These are phyloP conservation scores for Syritta pipiens DNA, from an alignment of 2,888 invertebrate genomes.

Conservation along the genomic window DNA sequence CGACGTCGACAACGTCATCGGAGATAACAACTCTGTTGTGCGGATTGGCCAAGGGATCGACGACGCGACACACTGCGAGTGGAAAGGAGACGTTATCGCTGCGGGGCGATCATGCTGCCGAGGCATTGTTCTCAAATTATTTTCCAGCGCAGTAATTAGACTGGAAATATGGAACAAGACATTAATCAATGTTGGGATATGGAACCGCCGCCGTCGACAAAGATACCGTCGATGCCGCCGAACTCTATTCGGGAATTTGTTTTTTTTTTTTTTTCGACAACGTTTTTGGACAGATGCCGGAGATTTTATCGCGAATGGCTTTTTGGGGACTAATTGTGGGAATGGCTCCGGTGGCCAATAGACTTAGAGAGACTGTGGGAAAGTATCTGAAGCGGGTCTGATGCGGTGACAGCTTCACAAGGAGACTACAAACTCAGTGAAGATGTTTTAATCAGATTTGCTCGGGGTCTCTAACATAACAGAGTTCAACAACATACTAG, in stretches of 20 bases:
- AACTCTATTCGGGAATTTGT: constrained; percentile 2
- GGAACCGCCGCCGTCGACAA: no score
- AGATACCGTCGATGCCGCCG: no score
- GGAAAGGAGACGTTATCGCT: constrained; percentile 54
- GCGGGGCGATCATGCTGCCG: constrained; percentile 53
- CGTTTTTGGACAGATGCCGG: constrained; percentile 42
- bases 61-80: neutral
- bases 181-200: constrained; percentile 64
- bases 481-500: no score
- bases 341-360: constrained; percentile 30
- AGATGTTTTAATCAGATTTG: constrained; percentile 34
- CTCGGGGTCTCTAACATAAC: neutral
- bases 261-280: constrained; percentile 11
- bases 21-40: constrained; percentile 68
- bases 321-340: constrained; percentile 66
- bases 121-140: constrained; percentile 66
- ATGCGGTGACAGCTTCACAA: neutral
- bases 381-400: constrained; percentile 5
- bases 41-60: constrained; percentile 39
- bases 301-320: constrained; percentile 57
- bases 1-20: constrained; percentile 62
- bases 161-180: constrained; percentile 69
- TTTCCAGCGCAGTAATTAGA: constrained; percentile 66
- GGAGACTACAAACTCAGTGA: no score
- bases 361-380: constrained; percentile 26